Percentiles rank a stretch among this genome's conserved stretches.
These are phyloP conservation scores for Castor canadensis DNA, from an alignment of 2,113 vertebrate genomes.

Conservation along the genomic window DNA sequence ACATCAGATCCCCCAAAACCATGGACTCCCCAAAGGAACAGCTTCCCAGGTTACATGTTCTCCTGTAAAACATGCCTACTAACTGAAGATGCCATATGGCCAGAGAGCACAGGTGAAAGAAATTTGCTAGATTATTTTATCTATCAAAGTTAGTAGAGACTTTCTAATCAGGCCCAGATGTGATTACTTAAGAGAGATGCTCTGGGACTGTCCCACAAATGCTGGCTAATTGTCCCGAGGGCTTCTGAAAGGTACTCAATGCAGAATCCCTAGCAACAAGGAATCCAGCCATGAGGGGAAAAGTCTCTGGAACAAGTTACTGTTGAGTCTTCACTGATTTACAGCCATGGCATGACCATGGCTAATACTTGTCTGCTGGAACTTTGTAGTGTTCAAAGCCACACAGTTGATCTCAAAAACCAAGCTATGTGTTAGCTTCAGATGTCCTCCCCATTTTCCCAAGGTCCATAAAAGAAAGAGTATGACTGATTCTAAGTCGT, in stretches of 20 bases:
- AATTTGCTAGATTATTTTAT: background rate
- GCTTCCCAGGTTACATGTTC: background rate
- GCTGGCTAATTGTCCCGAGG: background rate
- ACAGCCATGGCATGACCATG: fast-evolving
- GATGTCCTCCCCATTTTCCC: background rate
- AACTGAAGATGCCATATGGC: background rate
- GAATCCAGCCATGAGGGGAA: background rate
- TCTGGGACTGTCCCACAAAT: background rate
- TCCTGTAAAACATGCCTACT: background rate
- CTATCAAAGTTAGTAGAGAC: background rate
- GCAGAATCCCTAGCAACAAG: background rate
- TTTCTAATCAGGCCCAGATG: background rate
- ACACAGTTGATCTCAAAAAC: background rate
- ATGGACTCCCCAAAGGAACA: background rate
- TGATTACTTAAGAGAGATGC: background rate
- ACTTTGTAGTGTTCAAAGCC: background rate
- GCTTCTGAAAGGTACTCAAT: background rate
- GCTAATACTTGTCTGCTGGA: background rate
- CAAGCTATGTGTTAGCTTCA: background rate
- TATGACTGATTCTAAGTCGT: background rate
- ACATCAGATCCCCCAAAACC: too few relatives aligned
- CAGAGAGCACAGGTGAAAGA: background rate
- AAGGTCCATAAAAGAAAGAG: too few relatives aligned
- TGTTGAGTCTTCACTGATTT: background rate
- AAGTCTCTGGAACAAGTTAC: too few relatives aligned